Conservation (phyloP, 1,140 invertebrate genomes). For the Drosophila subobscura region DNA sequence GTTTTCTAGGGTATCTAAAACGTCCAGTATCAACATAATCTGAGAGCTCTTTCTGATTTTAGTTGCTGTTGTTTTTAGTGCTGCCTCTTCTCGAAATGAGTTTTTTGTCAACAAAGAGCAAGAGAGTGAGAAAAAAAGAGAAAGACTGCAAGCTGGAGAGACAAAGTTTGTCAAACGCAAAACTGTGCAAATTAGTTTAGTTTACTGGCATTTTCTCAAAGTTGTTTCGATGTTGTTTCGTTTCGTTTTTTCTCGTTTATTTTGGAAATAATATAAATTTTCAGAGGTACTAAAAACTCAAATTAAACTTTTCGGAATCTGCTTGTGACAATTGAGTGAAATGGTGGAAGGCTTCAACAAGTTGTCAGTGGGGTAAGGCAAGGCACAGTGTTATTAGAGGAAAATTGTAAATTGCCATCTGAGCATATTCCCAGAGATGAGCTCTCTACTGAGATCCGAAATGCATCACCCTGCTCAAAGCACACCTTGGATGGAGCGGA, state of each 20-base stretch:
- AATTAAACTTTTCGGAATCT: conserved; percentile 24
- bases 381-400: background rate
- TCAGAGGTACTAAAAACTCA: conserved; percentile 30
- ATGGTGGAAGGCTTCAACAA: conserved; percentile 64
- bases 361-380: conserved; percentile 31
- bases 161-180: conserved; percentile 67
- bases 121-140: background rate
- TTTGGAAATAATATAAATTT: conserved; percentile 66
- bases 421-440: too few species aligned
- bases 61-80: conserved; percentile 33
- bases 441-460: too few species aligned
- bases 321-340: conserved; percentile 35
- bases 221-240: conserved; percentile 1
- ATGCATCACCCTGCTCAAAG: too few species aligned
- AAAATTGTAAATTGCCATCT: too few species aligned
- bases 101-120: conserved; percentile 50
- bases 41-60: conserved; percentile 1
- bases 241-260: background rate
- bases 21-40: too few species aligned
- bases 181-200: conserved; percentile 79
- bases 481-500: too few species aligned
- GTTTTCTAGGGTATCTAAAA: background rate
- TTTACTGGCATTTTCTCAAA: conserved; percentile 38
- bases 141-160: conserved; percentile 18
- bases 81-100: conserved; percentile 57